A percentile compares a stretch with the other conserved stretches of the same genome.
phyloP scores from a whole-genome alignment of 2,888 invertebrate genomes.

The Tenthredo scrophulariae region DNA sequence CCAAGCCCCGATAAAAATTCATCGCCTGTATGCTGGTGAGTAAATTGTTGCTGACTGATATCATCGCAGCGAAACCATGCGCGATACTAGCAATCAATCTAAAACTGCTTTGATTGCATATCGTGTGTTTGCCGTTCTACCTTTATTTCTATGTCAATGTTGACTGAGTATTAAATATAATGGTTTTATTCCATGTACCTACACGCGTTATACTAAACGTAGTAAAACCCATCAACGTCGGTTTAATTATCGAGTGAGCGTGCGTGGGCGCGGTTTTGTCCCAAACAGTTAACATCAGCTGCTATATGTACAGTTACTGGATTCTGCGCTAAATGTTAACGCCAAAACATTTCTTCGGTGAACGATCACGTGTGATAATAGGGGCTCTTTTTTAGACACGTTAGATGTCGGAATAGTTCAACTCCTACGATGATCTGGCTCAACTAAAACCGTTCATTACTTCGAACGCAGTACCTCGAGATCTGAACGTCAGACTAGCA shows the following conservation, averaged over 20 bases:
- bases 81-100: background rate
- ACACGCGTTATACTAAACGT: slow-evolving; percentile 21
- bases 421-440: background rate
- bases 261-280: slow-evolving; percentile 13
- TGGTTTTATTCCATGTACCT: background rate
- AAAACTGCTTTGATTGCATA: background rate
- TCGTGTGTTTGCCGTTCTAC: background rate
- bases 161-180: background rate
- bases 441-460: background rate
- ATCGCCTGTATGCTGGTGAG: background rate
- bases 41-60: background rate
- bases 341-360: background rate
- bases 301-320: slow-evolving; percentile 1
- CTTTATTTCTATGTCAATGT: background rate
- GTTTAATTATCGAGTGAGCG: slow-evolving; percentile 27
- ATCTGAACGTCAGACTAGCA: background rate
- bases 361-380: background rate
- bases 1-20: background rate
- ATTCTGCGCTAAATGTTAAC: background rate
- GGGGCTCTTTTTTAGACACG: background rate
- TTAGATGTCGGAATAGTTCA: background rate
- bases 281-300: slow-evolving; percentile 27
- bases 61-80: background rate
- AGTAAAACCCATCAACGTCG: background rate
- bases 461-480: background rate